phyloP scores from a whole-genome alignment of 1,140 invertebrate genomes.

The Harlomillsia oculata region DNA sequence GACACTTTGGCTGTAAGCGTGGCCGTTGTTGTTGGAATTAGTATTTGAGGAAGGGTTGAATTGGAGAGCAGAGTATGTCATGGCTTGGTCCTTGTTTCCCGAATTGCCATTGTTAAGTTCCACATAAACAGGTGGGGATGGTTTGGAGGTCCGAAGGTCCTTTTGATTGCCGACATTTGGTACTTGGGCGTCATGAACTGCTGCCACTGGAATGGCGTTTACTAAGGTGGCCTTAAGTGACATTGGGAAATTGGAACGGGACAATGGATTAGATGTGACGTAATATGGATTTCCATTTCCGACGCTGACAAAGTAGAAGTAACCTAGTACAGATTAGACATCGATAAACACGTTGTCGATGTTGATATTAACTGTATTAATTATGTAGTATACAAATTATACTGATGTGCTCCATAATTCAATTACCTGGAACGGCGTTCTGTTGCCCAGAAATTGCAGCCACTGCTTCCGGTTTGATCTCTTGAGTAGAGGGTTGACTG shows the following conservation, averaged over 20 bases:
- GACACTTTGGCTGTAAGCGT: not conserved
- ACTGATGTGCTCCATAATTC: too few species aligned
- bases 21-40: not conserved
- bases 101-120: too few species aligned
- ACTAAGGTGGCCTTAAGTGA: constrained; percentile 24
- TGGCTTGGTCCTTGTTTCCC: too few species aligned
- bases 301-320: constrained; percentile 28
- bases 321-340: too few species aligned
- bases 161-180: constrained; percentile 17
- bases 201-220: constrained; percentile 36
- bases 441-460: too few species aligned
- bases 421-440: too few species aligned
- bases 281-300: constrained; percentile 25
- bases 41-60: not conserved
- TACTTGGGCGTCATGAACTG: constrained; percentile 23
- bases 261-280: constrained; percentile 1
- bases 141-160: not conserved
- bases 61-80: too few species aligned
- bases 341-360: too few species aligned
- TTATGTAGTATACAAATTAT: too few species aligned
- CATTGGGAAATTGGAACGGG: constrained; percentile 12
- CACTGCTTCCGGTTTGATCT: too few species aligned
- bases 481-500: too few species aligned
- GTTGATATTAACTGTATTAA: too few species aligned
- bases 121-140: constrained; percentile 14